Evolutionary conservation across 2,888 invertebrate species (phyloP), one percentile per base, ranked within the genome.

Genomic region (Amaurobius ferox): DNA sequence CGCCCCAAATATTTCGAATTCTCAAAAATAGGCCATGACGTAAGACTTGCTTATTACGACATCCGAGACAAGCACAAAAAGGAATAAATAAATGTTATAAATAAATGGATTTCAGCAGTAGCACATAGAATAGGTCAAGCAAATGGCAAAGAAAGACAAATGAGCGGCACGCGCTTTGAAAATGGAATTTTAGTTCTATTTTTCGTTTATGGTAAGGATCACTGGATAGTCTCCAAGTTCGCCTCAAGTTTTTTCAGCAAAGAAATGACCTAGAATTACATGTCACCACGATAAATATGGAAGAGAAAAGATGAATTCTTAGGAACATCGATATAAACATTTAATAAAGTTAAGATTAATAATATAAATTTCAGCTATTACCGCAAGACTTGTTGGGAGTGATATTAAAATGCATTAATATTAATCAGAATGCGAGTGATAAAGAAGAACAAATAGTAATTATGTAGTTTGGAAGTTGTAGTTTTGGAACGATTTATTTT

Each of bases 121-220:
- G 55, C 55, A 23, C 55, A 23, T 23, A 55, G 55, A 55, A 55
- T 55, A 55, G 55, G 55, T 55, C 55, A 55, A 55, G 55, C 23
- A 55, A 55, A 55, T 55, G 19, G 55, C 23, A 55, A 23, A 55
- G 11, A 23, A 55, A 55, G 55, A 55, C 55, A 55, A 55, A 55
- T 55, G 55, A 55, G 55, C 1, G 55, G 55, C 55, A 55, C 55
- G 55, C 55, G 23, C 55, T 55, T 55, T 55, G 23, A 55, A 55
- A 55, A 55, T 55, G 16, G 55, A 11, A 55, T 55, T 55, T 55
- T 55, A 55, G 5, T 55, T 55, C 55, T 55, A 23, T 55, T 55
- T 55, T 55, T 55, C 55, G 55, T 55, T 55, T 55, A 55, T 55
- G 55, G 55, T 23, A 55, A 55, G 23, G 55, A 55, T 55, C 55